Percentiles rank a stretch among this genome's conserved stretches.
phyloP scores from a whole-genome alignment of 1,140 invertebrate genomes.

The Cydia amplana region DNA sequence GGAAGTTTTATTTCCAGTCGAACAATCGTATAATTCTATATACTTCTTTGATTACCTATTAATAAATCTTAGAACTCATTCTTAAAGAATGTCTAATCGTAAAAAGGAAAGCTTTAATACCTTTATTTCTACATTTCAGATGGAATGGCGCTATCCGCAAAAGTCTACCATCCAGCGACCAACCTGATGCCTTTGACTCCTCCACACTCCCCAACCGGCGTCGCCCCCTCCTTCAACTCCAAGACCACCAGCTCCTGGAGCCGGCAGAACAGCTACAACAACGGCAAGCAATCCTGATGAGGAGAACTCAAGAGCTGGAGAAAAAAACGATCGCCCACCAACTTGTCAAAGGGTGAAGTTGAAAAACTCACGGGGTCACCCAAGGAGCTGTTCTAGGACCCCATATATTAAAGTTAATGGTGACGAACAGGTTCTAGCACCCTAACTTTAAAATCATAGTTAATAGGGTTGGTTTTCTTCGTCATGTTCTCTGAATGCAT shows the following conservation, averaged over 20 bases:
- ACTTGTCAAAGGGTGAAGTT: neutral
- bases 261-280: slow-evolving; percentile 59
- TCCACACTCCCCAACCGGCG: slow-evolving; percentile 56
- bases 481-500: neutral
- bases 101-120: neutral
- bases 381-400: neutral
- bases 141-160: slow-evolving; percentile 63
- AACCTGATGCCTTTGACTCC: slow-evolving; percentile 65
- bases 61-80: neutral
- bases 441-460: neutral
- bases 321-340: neutral
- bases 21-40: too few relatives aligned
- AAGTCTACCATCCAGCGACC: slow-evolving; percentile 68
- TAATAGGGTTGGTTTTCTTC: too few relatives aligned
- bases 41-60: neutral
- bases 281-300: slow-evolving; percentile 56
- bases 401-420: neutral
- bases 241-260: slow-evolving; percentile 40
- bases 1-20: too few relatives aligned
- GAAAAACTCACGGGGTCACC: neutral
- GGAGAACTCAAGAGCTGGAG: neutral
- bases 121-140: slow-evolving; percentile 47
- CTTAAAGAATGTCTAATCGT: neutral
- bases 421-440: neutral
- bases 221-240: slow-evolving; percentile 44